These are phyloP conservation scores for Ectemnius lituratus DNA, from an alignment of 2,888 invertebrate genomes.

Conservation along the genomic window DNA sequence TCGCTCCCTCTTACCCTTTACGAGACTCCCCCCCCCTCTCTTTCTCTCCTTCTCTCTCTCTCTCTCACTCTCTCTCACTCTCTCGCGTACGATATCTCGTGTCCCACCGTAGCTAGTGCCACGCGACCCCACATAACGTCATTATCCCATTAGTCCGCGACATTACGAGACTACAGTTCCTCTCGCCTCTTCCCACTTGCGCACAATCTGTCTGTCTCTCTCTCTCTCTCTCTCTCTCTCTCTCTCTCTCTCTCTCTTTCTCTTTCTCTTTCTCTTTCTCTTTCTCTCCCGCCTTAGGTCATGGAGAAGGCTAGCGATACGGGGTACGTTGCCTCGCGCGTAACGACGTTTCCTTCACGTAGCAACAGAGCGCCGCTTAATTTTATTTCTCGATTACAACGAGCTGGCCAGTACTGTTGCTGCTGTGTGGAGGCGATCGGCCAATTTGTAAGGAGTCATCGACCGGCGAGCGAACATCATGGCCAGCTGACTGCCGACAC, in stretches of 20 bases:
- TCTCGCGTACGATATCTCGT: not conserved
- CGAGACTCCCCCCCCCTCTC: conserved; percentile 25
- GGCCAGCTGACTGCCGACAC: too few species aligned
- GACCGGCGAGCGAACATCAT: not conserved
- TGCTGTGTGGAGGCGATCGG: conserved; percentile 11
- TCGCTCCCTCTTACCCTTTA: too few species aligned
- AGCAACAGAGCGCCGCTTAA: conserved; percentile 42
- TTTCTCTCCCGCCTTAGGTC: not conserved
- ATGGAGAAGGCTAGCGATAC: conserved; percentile 3
- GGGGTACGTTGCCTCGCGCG: not conserved
- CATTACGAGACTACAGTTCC: conserved; percentile 40
- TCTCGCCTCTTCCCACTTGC: not conserved
- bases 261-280: not conserved
- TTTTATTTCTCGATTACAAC: conserved; percentile 43
- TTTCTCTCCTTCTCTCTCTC: conserved; percentile 23
- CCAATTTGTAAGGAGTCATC: conserved; percentile 1
- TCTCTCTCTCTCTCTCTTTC: conserved; percentile 6
- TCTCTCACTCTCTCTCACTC: conserved; percentile 20
- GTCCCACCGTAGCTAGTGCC: conserved; percentile 28
- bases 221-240: conserved; percentile 12
- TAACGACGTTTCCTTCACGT: conserved; percentile 24
- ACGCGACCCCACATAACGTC: conserved; percentile 63
- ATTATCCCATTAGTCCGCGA: conserved; percentile 64
- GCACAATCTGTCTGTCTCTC: not conserved
- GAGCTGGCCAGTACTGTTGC: not conserved